Evolutionary conservation across 1,140 invertebrate species (phyloP), one percentile per base, ranked within the genome.

Genomic region (Spodoptera frugiperda): DNA sequence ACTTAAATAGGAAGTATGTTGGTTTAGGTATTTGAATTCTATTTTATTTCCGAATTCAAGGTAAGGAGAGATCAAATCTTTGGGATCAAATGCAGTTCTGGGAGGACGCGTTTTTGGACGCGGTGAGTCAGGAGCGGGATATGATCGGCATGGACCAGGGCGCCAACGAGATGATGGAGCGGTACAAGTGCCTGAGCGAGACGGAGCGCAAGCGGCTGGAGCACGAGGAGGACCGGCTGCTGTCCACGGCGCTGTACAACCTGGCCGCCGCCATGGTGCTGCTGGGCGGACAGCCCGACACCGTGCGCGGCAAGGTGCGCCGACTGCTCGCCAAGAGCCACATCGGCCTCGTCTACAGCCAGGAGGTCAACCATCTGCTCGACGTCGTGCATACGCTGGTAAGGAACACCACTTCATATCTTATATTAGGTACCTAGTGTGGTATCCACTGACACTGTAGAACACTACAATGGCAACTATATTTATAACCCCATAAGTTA

Each of bases 51-150:
- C 30, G 3, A 1, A 54, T 85, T 83, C 65, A 63, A 94, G 94
- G 94, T 33, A 94, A 94, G 85, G 94, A 94, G 75, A 95, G 98
- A 80, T 97, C 97, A 3, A 96, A 96, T 46, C 91, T 99, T n/a
- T 99, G 99, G 99, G 99, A 99, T 92, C 98, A 99, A 94, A 99
- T 99, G 98, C 98, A 99, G 88, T 99, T 99, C 93, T 99, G 99
- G 99, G 99, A 99, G 94, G 99, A 99, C 92, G 98, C 98, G 0
- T 99, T 99, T 89, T 95, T 99, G 25, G 99, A 99, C 94, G 98
- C 99, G 0, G 99, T 99, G 0, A 99, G 99, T 61, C 99, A 99
- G 93, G 99, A 99, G 91, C 95, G 99, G 67, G 99, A 99, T 89
- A 98, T 99, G 95, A 98, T 99, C 78, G 99, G 99, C 70, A 99